Conservation (phyloP, 2,888 invertebrate genomes). For the Drosophila paracracens region DNA sequence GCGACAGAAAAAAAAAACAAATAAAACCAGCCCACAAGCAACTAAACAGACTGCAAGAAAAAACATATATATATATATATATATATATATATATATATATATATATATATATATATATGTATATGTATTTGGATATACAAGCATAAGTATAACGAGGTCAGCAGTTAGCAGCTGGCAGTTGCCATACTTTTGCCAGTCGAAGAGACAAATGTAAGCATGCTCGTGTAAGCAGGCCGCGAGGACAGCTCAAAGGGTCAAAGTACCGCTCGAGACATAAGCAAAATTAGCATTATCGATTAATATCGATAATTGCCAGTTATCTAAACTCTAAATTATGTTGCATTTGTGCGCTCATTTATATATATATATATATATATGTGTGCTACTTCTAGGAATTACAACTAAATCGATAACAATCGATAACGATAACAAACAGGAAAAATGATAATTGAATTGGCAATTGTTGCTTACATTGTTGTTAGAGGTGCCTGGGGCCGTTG, state of each 20-base stretch:
- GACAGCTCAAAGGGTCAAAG: constrained; percentile 12
- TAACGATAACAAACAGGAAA: background rate
- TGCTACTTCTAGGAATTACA: background rate
- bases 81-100: background rate
- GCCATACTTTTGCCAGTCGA: background rate
- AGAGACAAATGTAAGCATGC: background rate
- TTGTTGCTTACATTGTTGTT: constrained; percentile 30
- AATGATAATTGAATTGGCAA: background rate
- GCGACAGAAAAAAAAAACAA: constrained; percentile 18
- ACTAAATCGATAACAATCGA: constrained; percentile 9
- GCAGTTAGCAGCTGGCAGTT: constrained; percentile 1
- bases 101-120: background rate
- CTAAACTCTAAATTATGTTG: background rate
- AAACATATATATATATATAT: background rate
- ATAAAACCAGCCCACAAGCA: background rate
- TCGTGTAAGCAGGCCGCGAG: constrained; percentile 21
- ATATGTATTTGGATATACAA: background rate
- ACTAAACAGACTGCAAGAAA: constrained; percentile 9
- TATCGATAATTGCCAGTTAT: background rate
- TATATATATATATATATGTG: background rate
- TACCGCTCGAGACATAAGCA: background rate
- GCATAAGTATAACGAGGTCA: constrained; percentile 62
- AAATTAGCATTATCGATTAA: background rate
- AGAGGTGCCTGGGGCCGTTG: constrained; percentile 20
- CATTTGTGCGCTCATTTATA: background rate